phyloP scores from a whole-genome alignment of 2,888 invertebrate genomes.

The Deilephila porcellus region DNA sequence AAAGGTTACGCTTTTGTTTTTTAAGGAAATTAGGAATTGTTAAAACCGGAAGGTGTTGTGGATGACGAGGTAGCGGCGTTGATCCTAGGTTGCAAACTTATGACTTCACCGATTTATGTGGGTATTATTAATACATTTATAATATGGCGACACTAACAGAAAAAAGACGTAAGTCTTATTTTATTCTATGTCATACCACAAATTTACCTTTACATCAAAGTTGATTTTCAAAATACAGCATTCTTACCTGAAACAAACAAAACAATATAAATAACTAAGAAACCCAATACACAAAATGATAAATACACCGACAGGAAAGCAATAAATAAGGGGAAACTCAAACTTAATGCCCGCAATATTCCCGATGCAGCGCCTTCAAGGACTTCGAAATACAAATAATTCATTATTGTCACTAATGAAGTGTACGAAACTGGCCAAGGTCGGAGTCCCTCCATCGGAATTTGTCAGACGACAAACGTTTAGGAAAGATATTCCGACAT shows the following conservation, averaged over 20 bases:
- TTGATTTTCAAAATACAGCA: background rate
- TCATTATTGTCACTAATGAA: conserved; percentile 51
- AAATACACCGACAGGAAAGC: background rate
- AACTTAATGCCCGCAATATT: background rate
- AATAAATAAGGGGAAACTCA: conserved; percentile 1
- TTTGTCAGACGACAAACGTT: conserved; percentile 26
- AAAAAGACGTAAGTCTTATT: too few species aligned
- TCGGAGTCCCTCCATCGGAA: conserved; percentile 28
- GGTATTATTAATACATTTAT: too few species aligned
- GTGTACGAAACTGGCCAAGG: conserved; percentile 23
- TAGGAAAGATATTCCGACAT: conserved; percentile 18
- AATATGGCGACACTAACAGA: too few species aligned
- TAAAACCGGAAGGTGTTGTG: too few species aligned
- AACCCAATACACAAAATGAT: conserved; percentile 1
- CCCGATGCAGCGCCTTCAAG: background rate
- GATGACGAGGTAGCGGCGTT: too few species aligned
- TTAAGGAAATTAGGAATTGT: too few species aligned
- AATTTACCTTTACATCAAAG: background rate
- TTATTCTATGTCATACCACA: background rate
- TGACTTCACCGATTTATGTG: too few species aligned
- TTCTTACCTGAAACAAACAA: conserved; percentile 18
- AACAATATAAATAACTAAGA: background rate
- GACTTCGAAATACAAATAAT: conserved; percentile 41
- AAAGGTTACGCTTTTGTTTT: background rate
- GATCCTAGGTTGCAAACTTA: too few species aligned